Evolutionary conservation across 2,113 vertebrate species (phyloP), one percentile per base, ranked within the genome.

Genomic region (Asarcornis scutulata): DNA sequence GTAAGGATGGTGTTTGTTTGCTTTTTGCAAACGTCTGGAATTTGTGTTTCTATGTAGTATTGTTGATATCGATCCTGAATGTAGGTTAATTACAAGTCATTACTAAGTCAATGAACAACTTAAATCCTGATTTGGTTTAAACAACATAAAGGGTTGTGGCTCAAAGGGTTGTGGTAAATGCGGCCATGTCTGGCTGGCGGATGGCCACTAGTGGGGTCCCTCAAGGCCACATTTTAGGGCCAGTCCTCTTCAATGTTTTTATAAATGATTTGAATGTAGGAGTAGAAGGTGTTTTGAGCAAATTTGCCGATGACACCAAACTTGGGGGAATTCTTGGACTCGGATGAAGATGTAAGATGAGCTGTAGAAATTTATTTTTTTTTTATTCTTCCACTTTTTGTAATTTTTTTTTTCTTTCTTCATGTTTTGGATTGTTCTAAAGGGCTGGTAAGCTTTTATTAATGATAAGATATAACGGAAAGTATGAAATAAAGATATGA

Each of bases 31-130:
- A n/a, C 34, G 26, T 14, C n/a, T 34, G 13, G 10, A 21, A 17
- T 31, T 29, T 38, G 14, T 17, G 9, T 52, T 6, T 20, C 13
- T 25, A 14, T 2, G 0, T 16, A 27, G 20, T 7, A 31, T 10
- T 32, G 25, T 22, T 34, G 38, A 27, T 56, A 23, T 5, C 8
- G 23, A 81, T 67, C 46, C 46, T 6, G 2, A n/a, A 22, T 10
- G 6, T 32, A 44, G 27, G 59, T 81, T 91, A 56, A 86, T 86
- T 82, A 31, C 9, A n/a, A 62, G 46, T 46, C 40, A 40, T 74
- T 63, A 78, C 36, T 23, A 58, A 77, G 73, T 78, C 50, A 53
- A n/a, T 74, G 63, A 86, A 74, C 36, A 0, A 0, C 62, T 86
- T 86, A 82, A 75, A 11, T 59, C 55, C 26, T 79, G 13, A 40